Conservation (phyloP, 2,797 vertebrate species). For the Loris lydekkerianus region DNA sequence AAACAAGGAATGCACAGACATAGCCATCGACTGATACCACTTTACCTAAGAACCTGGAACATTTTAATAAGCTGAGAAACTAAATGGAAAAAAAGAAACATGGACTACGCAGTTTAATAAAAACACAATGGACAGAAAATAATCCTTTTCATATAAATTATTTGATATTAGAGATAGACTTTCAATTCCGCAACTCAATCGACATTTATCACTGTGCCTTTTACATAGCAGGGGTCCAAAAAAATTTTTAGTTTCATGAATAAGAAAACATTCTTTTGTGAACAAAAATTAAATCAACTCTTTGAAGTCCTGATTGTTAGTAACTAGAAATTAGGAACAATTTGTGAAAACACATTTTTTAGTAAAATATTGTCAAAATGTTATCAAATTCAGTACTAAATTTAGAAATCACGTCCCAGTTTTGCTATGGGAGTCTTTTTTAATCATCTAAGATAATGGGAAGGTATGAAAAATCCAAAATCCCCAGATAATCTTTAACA, state of each 20-base stretch:
- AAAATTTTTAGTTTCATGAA: slow-evolving; percentile 8
- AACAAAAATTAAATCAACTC: slow-evolving; percentile 43
- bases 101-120: neutral
- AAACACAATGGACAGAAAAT: slow-evolving; percentile 24
- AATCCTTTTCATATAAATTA: slow-evolving; percentile 1
- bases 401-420: neutral
- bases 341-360: neutral
- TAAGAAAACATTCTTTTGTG: neutral
- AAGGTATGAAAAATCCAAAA: slow-evolving; percentile 23
- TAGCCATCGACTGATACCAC: neutral
- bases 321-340: slow-evolving; percentile 14
- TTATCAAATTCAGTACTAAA: neutral
- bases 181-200: neutral
- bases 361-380: slow-evolving; percentile 22
- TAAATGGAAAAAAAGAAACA: slow-evolving; percentile 9
- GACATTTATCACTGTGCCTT: neutral
- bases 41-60: slow-evolving; percentile 28
- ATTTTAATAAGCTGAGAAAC: slow-evolving; percentile 40
- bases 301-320: slow-evolving; percentile 30
- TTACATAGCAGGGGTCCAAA: neutral
- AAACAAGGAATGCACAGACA: neutral
- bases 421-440: neutral
- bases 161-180: slow-evolving; percentile 26
- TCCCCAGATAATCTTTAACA: neutral
- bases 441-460: neutral